These are phyloP conservation scores for Tubulanus polymorphus DNA, from an alignment of 2,888 invertebrate genomes.

Conservation along the genomic window DNA sequence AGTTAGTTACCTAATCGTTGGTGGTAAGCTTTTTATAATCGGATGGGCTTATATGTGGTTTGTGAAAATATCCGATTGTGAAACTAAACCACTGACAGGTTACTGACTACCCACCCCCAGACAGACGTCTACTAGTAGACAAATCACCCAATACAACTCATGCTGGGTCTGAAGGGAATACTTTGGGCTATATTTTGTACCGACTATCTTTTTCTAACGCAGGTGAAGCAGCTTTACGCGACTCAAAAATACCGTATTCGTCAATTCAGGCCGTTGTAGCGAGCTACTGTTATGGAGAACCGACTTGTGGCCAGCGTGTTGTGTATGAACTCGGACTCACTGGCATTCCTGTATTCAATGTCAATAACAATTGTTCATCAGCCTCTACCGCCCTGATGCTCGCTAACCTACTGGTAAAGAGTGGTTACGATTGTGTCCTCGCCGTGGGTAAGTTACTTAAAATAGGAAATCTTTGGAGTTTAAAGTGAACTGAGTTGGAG, in stretches of 20 bases:
- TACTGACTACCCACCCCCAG: background rate
- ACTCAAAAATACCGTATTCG: slow-evolving; percentile 32
- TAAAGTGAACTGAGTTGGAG: too few relatives aligned
- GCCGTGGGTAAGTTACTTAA: slow-evolving; percentile 42
- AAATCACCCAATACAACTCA: background rate
- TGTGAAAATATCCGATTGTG: too few relatives aligned
- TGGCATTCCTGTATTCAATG: slow-evolving; percentile 43
- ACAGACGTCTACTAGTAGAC: slow-evolving; percentile 33
- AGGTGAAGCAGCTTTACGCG: slow-evolving; percentile 33
- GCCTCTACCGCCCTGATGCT: slow-evolving; percentile 41
- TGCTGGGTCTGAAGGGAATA: background rate
- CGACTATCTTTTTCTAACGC: slow-evolving; percentile 1
- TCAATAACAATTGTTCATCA: slow-evolving; percentile 46
- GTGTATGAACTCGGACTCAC: slow-evolving; percentile 21
- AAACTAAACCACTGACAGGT: too few relatives aligned
- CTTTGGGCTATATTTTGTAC: background rate
- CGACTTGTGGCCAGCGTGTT: slow-evolving; percentile 34
- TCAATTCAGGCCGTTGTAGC: slow-evolving; percentile 39
- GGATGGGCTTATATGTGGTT: too few relatives aligned
- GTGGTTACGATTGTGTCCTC: slow-evolving; percentile 38
- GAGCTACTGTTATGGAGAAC: slow-evolving; percentile 48
- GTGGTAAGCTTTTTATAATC: too few relatives aligned
- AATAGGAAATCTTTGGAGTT: too few relatives aligned
- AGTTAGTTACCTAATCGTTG: too few relatives aligned
- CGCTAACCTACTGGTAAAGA: slow-evolving; percentile 33